Conservation (phyloP, 2,113 vertebrate genomes). For the Pseudorhombus dupliciocellatus region DNA sequence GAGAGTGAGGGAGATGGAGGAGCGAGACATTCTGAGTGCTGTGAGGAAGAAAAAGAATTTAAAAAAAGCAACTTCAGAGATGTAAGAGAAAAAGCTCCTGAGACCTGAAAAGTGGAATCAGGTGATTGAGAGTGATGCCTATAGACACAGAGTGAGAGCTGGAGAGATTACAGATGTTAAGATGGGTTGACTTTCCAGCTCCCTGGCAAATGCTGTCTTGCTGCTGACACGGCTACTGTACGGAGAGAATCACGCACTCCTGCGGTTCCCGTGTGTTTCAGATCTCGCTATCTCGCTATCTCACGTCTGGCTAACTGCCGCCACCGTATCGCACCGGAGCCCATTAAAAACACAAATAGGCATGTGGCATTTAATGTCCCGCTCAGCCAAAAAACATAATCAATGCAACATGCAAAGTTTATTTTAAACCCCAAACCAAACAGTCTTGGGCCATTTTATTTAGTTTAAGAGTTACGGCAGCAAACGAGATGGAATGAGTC, state of each 20-base stretch:
- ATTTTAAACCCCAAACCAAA: constrained; percentile 32
- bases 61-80: background rate
- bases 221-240: constrained; percentile 59
- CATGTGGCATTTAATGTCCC: constrained; percentile 23
- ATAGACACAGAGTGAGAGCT: constrained; percentile 35
- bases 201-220: constrained; percentile 37
- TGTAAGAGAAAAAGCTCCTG: background rate
- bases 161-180: constrained; percentile 59
- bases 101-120: constrained; percentile 21
- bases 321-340: background rate
- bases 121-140: constrained; percentile 30
- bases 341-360: constrained; percentile 17
- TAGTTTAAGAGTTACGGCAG: constrained; percentile 42
- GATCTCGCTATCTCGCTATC: too few species aligned
- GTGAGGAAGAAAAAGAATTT: background rate
- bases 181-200: constrained; percentile 57
- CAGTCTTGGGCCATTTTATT: constrained; percentile 42
- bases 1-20: constrained; percentile 15
- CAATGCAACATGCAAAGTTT: constrained; percentile 37
- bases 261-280: too few species aligned
- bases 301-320: too few species aligned
- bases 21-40: constrained; percentile 13
- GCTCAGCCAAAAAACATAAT: constrained; percentile 15
- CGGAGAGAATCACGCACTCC: background rate
- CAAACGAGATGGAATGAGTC: constrained; percentile 58